Percentiles rank a stretch among this genome's conserved stretches.
Conservation (phyloP, 2,888 invertebrate genomes). For the Tyria jacobaeae region DNA sequence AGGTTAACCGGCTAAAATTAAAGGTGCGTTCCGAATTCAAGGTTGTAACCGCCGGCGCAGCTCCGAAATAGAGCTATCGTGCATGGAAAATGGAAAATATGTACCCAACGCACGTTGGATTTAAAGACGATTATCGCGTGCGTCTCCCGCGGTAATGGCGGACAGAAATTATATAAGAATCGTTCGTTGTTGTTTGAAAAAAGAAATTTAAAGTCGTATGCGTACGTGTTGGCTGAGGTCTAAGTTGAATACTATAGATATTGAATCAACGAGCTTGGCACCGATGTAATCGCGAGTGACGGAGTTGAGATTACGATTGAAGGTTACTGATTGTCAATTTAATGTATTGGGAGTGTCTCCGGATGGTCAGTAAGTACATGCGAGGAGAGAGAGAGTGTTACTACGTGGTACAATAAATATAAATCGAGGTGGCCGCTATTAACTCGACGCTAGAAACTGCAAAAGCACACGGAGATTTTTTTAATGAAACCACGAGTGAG, state of each 20-base stretch:
- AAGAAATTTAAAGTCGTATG: slow-evolving; percentile 50
- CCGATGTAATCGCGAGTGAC: slow-evolving; percentile 58
- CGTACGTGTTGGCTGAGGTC: slow-evolving; percentile 43
- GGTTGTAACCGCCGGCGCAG: slow-evolving; percentile 84
- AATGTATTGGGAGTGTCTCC: slow-evolving; percentile 59
- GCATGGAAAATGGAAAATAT: slow-evolving; percentile 76
- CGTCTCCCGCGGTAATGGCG: slow-evolving; percentile 70
- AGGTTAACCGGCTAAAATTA: slow-evolving; percentile 86
- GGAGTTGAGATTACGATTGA: slow-evolving; percentile 48
- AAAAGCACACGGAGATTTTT: slow-evolving; percentile 29
- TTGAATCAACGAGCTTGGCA: slow-evolving; percentile 41
- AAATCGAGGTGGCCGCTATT: slow-evolving; percentile 64
- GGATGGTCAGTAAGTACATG: slow-evolving; percentile 77
- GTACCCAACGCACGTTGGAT: slow-evolving; percentile 64
- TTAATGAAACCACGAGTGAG: slow-evolving; percentile 29
- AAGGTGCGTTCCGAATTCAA: slow-evolving; percentile 85
- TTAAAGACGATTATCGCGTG: slow-evolving; percentile 75
- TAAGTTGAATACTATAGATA: slow-evolving; percentile 23
- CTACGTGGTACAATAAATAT: slow-evolving; percentile 67
- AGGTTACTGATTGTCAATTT: slow-evolving; percentile 40
- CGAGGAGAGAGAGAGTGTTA: slow-evolving; percentile 55
- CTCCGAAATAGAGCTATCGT: slow-evolving; percentile 77
- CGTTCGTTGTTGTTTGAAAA: slow-evolving; percentile 73
- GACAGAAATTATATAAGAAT: slow-evolving; percentile 82
- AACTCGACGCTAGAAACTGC: slow-evolving; percentile 20